Base-by-base conservation (phyloP, 2,113 vertebrate genomes). In the Pseudopipra pipra region DNA sequence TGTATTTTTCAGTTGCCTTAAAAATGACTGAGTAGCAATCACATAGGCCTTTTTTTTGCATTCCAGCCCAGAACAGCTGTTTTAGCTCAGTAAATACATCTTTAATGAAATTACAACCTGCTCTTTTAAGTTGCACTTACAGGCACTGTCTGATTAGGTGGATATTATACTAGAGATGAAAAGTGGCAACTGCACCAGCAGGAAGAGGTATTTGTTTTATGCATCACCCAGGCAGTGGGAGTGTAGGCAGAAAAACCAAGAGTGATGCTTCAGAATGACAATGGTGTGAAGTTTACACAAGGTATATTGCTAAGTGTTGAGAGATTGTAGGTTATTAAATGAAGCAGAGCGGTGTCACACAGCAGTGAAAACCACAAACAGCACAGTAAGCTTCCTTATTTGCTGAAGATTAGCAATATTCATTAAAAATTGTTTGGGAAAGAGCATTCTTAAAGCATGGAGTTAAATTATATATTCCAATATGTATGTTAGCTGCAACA, bases 101-200 rank as follows among this genome's bases (percentile, higher is more conserved):
- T 97, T 98, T 97, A 98, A 98, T 98, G 96, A 98, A 98, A 97
- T 98, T 97, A 97, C 93, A 97, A 82, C 95, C 97, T 97, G 90
- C 70, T 75, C 65, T 95, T 93, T 33, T 87, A 73, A 94, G 68
- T 91, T 97, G 49, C 89, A 70, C 89, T 95, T 96, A 71, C 52
- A 96, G 83, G 35, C 43, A 71, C 82, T 96, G 93, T 96, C 79
- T 95, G 72, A 95, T 95, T 97, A 96, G 92, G 96, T 90, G 65
- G 89, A 79, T 95, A 82, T 94, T 96, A 87, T 85, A 31, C 70
- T 89, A 54, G 96, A 68, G 94, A 96, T 89, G 87, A 88, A 94
- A 97, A 91, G 91, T 96, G 95, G 82, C 39, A 97, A 93, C 73
- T 92, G 59, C 47, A 55, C 49, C 80, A 80, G 52, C 61, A 86